These are phyloP conservation scores for Galaxea fascicularis DNA, from an alignment of 92 coral and sea anemone species.

Conservation along the genomic window DNA sequence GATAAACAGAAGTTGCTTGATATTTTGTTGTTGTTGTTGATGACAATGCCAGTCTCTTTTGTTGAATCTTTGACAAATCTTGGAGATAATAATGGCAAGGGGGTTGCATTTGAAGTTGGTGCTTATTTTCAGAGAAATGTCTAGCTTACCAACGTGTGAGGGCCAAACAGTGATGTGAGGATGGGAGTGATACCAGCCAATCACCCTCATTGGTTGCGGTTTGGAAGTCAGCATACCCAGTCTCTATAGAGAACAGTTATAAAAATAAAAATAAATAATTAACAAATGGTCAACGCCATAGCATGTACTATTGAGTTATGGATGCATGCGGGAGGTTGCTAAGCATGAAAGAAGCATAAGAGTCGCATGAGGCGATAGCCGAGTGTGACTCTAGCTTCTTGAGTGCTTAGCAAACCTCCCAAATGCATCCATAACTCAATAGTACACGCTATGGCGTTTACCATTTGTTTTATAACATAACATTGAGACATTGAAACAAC, in stretches of 20 bases:
- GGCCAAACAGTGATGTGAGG: conserved; percentile 99
- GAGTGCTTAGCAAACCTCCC: neutral
- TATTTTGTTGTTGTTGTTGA: too few species aligned
- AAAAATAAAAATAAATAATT: neutral
- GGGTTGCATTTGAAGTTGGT: neutral
- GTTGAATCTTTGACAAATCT: neutral
- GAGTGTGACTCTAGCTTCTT: too few species aligned
- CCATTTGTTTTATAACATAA: too few species aligned
- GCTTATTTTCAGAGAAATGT: neutral
- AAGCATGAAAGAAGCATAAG: too few species aligned
- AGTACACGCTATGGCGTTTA: too few species aligned
- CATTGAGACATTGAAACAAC: too few species aligned
- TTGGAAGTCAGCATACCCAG: conserved; percentile 86
- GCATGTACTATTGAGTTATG: too few species aligned
- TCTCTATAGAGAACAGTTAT: conserved; percentile 46
- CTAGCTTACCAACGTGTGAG: conserved; percentile 94
- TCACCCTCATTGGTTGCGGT: conserved; percentile 93
- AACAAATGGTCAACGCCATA: too few species aligned
- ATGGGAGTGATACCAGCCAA: conserved; percentile 99
- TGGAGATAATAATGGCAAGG: neutral
- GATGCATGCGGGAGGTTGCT: too few species aligned
- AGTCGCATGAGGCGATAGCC: too few species aligned
- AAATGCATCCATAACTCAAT: neutral
- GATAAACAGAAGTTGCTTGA: too few species aligned
- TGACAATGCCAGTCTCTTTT: neutral